Conservation (phyloP, 35 echinoderm and acorn worm species). For the Lytechinus variegatus region DNA sequence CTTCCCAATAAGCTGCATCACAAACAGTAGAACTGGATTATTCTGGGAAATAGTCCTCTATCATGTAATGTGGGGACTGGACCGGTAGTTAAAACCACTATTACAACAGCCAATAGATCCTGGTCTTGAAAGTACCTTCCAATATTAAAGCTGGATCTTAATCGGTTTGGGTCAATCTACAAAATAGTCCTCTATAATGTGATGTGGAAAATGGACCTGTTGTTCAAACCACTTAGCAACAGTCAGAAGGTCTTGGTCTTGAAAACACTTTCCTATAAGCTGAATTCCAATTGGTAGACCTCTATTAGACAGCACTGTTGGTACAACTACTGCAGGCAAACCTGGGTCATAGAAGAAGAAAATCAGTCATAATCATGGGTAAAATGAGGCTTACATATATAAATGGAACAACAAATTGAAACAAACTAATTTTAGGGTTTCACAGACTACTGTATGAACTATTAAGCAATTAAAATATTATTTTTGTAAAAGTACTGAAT, state of each 20-base stretch:
- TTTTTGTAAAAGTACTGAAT: too few species aligned
- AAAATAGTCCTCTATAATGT: constrained; percentile 74
- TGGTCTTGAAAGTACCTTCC: constrained; percentile 68
- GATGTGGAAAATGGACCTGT: constrained; percentile 77
- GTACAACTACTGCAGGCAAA: constrained; percentile 82
- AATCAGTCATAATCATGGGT: background rate
- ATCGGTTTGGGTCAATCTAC: background rate
- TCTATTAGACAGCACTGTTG: constrained; percentile 58
- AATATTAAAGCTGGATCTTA: constrained; percentile 51
- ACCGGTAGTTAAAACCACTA: constrained; percentile 84
- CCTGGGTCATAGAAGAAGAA: constrained; percentile 58
- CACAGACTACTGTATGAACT: too few species aligned
- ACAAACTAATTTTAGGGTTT: too few species aligned
- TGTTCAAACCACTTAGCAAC: constrained; percentile 93
- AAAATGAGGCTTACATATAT: too few species aligned
- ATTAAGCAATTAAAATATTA: too few species aligned
- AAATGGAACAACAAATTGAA: too few species aligned
- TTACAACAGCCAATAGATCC: constrained; percentile 65
- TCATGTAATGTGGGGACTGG: background rate
- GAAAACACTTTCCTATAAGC: constrained; percentile 74
- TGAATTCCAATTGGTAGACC: constrained; percentile 91
- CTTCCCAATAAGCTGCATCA: constrained; percentile 76
- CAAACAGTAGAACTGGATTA: too few species aligned
- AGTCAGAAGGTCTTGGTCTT: constrained; percentile 73
- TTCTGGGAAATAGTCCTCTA: background rate